phyloP scores from a whole-genome alignment of 1,140 invertebrate species.

The Metaphire vulgaris region DNA sequence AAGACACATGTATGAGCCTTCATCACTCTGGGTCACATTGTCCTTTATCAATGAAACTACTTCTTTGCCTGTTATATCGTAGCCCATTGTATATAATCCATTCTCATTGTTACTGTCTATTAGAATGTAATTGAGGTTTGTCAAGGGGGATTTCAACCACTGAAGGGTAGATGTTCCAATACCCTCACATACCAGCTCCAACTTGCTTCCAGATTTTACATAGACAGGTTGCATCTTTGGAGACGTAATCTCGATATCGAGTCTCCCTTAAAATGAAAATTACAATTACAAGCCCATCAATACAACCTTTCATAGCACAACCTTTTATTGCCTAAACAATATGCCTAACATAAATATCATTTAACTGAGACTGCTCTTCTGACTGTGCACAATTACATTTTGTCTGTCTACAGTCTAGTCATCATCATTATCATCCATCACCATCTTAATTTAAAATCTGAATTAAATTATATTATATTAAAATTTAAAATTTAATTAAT shows the following conservation, averaged over 20 bases:
- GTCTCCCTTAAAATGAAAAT: neutral
- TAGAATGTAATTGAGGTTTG: neutral
- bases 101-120: constrained; percentile 1
- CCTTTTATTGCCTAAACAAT: neutral
- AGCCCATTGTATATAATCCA: neutral
- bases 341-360: neutral
- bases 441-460: too few species aligned
- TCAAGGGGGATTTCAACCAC: constrained; percentile 3
- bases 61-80: neutral
- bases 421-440: neutral
- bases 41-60: constrained; percentile 10
- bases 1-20: constrained; percentile 12
- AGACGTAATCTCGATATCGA: neutral
- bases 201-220: constrained; percentile 2
- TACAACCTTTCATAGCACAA: neutral
- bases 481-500: too few species aligned
- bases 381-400: neutral
- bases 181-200: constrained; percentile 14
- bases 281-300: neutral
- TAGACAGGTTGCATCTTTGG: constrained; percentile 17
- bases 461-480: too few species aligned
- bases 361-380: neutral
- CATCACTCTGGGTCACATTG: neutral
- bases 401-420: neutral
- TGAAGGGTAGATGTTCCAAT: constrained; percentile 1